Conservation (phyloP, 1,140 invertebrate genomes). For the Drosophila melanica region DNA sequence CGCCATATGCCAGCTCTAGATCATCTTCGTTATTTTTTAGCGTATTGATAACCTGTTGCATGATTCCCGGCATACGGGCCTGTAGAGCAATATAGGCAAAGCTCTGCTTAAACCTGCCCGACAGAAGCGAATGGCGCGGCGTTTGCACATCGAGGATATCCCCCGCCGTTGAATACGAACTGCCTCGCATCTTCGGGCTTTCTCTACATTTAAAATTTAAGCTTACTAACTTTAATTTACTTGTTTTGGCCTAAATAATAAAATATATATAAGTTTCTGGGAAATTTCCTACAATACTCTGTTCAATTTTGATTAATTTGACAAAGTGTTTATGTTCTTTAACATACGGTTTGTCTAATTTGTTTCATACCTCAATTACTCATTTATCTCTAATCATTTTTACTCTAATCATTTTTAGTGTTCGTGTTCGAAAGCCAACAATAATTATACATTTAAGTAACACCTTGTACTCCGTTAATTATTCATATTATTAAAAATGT, state of each 20-base stretch:
- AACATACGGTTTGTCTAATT: too few species aligned
- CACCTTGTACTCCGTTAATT: too few species aligned
- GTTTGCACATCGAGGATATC: slow-evolving; percentile 31
- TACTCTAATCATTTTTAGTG: too few species aligned
- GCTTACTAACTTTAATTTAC: slow-evolving; percentile 4
- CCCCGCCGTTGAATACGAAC: rapidly evolving
- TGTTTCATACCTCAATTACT: too few species aligned
- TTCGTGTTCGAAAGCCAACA: too few species aligned
- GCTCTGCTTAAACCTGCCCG: slow-evolving; percentile 65
- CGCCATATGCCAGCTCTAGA: slow-evolving; percentile 18
- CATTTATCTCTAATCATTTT: too few species aligned
- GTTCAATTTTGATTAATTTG: slow-evolving; percentile 13
- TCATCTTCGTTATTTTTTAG: background rate
- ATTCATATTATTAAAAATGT: too few species aligned
- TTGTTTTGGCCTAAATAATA: background rate
- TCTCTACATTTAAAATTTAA: background rate
- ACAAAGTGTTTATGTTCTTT: background rate
- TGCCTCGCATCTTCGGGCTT: background rate
- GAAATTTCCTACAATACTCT: background rate
- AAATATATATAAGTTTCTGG: background rate
- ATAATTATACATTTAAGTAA: too few species aligned
- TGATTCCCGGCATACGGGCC: slow-evolving; percentile 55
- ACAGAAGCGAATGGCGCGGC: slow-evolving; percentile 61
- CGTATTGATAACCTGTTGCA: slow-evolving; percentile 47
- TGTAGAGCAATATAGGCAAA: slow-evolving; percentile 60